Base-by-base conservation (phyloP, 2,888 invertebrate species). In the Euproctis similis region DNA sequence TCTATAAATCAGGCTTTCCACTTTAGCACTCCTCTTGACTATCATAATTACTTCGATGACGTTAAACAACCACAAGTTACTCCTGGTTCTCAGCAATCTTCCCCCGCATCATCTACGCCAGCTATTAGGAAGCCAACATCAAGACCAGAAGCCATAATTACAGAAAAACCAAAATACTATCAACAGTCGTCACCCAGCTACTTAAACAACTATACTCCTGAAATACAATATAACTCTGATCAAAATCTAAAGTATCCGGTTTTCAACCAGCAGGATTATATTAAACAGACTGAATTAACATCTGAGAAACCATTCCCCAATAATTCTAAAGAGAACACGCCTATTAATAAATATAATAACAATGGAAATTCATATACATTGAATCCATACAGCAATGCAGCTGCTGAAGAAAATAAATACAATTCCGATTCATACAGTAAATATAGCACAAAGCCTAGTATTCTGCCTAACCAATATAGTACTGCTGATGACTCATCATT, bases 1-100 rank as follows among this genome's bases (percentile, higher is more conserved):
- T 81, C 81, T 1, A 84, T 84, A 30, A 86, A 85, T 42, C 84
- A 84, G 45, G 84, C 81, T 0, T 84, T 84, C 59, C 78, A 81
- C 45, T 78, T 78, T 34, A 85, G 77, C 45, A 82, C 82, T 27
- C 82, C 84, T 4, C 53, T 81, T 32, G 85, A 82, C 36, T 78
- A 82, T 40, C 77, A 77, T 29, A 74, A 59, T 34, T 75, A 70
- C 41, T 73, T 69, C 13, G 80, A 84, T 11, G 82, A 82, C 24
- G 57, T 64, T 21, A 77, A 76, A 46, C 74, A 74, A 36, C 59
- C 69, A 8, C 53, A 62, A 20, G 55, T 54, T 1, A 63, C 60
- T 14, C 59, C 67, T 36, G 62, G 54, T 27, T 36, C 56, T 9
- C 49, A 39, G 2, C 50, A 44, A 8, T 46, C 58, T 1, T 47